Percentiles rank a stretch among this genome's conserved stretches.
phyloP scores from a whole-genome alignment of 2,797 vertebrate genomes.

The Anomalospiza imberbis region DNA sequence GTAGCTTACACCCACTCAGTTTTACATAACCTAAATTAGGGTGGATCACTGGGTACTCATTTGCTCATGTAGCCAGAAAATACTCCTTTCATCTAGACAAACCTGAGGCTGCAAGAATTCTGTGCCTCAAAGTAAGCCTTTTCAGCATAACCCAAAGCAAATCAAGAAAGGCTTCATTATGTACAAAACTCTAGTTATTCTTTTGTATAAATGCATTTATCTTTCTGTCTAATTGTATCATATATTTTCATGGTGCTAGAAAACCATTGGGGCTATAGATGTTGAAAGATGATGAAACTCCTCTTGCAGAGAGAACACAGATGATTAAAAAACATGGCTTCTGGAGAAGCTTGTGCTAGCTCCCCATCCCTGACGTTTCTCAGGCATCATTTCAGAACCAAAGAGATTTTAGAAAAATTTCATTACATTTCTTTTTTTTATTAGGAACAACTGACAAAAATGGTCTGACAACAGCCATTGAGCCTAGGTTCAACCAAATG shows the following conservation, averaged over 20 bases:
- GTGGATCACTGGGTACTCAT: neutral
- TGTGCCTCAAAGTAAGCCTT: constrained; percentile 28
- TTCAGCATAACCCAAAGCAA: constrained; percentile 44
- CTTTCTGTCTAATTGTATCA: neutral
- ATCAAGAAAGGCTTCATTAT: constrained; percentile 46
- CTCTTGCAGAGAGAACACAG: neutral
- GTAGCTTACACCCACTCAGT: neutral
- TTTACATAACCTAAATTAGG: constrained; percentile 3
- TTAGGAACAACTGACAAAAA: neutral
- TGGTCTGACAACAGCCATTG: neutral
- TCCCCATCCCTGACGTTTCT: neutral
- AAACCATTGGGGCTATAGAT: neutral
- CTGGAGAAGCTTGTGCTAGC: neutral
- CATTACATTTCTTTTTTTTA: neutral
- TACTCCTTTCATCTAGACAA: constrained; percentile 38
- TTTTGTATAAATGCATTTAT: neutral
- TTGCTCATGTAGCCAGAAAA: neutral
- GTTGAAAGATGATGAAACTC: neutral
- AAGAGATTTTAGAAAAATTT: neutral
- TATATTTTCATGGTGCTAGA: neutral
- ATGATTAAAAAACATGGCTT: neutral
- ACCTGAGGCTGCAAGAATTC: constrained; percentile 44
- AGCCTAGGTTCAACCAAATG: neutral
- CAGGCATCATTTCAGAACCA: neutral
- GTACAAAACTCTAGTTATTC: neutral